Conservation (phyloP, 1,140 invertebrate species). For the Aphelinus certus region DNA sequence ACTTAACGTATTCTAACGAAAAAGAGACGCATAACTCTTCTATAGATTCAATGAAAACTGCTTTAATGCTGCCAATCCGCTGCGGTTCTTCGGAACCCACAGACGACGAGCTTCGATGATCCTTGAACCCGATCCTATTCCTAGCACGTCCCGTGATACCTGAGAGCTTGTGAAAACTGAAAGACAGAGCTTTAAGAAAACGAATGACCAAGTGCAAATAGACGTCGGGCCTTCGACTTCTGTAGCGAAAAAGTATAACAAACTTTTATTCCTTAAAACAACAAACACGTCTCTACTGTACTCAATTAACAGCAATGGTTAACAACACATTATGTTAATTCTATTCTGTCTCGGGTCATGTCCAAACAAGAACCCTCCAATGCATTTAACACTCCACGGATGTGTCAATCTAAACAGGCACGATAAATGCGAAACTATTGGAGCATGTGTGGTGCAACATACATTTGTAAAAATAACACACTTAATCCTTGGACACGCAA, state of each 20-base stretch:
- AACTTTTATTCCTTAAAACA: neutral
- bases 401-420: slow-evolving; percentile 6
- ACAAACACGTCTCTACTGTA: neutral
- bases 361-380: neutral
- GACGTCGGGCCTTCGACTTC: slow-evolving; percentile 16
- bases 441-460: neutral
- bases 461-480: slow-evolving; percentile 9
- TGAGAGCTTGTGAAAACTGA: slow-evolving; percentile 29
- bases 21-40: neutral
- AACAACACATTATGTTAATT: no score
- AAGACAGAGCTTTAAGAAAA: neutral
- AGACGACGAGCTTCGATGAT: slow-evolving; percentile 6
- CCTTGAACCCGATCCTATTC: slow-evolving; percentile 27
- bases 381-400: neutral
- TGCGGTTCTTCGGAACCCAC: slow-evolving; percentile 9
- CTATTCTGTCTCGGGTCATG: no score
- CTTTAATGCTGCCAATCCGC: neutral
- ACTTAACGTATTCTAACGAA: neutral
- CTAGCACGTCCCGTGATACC: slow-evolving; percentile 34
- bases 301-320: no score
- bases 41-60: slow-evolving; percentile 23
- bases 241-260: neutral
- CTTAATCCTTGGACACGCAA: neutral
- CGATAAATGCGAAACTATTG: neutral
- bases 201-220: slow-evolving; percentile 20